Base-by-base conservation (phyloP, 2,113 vertebrate genomes). In the Brienomyrus longianalis region DNA sequence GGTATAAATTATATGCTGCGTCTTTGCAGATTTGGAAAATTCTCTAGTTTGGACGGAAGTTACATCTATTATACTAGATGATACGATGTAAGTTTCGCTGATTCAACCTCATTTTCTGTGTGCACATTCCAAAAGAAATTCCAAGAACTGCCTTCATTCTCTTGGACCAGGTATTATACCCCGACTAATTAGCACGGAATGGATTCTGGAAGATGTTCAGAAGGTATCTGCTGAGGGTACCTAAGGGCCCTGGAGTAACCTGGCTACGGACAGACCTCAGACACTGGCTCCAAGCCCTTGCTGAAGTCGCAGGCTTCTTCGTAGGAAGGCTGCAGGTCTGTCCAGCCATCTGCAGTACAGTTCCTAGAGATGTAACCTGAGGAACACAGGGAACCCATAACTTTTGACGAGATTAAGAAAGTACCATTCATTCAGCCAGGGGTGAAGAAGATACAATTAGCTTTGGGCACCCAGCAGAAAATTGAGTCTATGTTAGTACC, bases 301-400 rank as follows among this genome's bases (percentile, higher is more conserved):
- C 90, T 94, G 90, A 96, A 94, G 1, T 87, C 47, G 52, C 96
- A 96, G 89, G 95, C 95, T 43, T 95, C 93, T 11, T 94, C 92
- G 3, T 96, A 96, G 27, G 94, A 59, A 1, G 95, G 95, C 54
- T 92, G 95, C 56, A 94, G 93, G n/a, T 95, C 94, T 21, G 93
- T 95, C 96, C 96, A 96, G 39, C 96, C 95, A 0, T 91, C 90
- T 1, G 5, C 89, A 0, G 94, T 95, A 47, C 96, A 96, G 94
- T 95, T 96, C 91, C 96, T 95, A 92, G 93, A 96, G 74, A 96
- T 94, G 88, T 90, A 94, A 1, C 95, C 96, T 96, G 87, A 11
- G 88, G 80, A 27, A 62, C 15, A 80, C 35, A 43, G 10, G 74
- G 15, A 8, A 21, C 13, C 17, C 15, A 80, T 43, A 80, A 43